These are phyloP conservation scores for Sinocyclocheilus rhinocerous DNA, from an alignment of 2,113 vertebrate species.

Conservation along the genomic window DNA sequence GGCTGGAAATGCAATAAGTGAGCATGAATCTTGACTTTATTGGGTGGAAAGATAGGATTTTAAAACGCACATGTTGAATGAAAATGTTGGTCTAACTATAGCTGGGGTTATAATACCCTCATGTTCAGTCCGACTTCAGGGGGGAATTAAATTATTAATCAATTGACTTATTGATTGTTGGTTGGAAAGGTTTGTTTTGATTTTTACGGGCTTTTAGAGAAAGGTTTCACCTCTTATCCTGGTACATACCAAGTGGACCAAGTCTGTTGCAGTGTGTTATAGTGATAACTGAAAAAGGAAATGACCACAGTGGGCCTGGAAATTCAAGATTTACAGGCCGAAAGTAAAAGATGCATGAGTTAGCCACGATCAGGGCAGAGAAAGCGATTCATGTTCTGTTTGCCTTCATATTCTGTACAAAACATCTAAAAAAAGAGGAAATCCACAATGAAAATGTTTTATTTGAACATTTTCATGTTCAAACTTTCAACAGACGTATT, in stretches of 20 bases:
- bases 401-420: neutral
- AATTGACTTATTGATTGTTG: neutral
- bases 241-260: neutral
- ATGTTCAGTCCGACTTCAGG: neutral
- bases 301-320: neutral
- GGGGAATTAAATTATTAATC: neutral
- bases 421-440: neutral
- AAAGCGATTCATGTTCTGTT: neutral
- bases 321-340: neutral
- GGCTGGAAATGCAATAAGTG: constrained; percentile 44
- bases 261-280: neutral
- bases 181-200: neutral
- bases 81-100: neutral
- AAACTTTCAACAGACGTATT: neutral
- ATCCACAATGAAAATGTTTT: neutral
- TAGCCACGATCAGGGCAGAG: neutral
- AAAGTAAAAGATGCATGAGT: neutral
- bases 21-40: constrained; percentile 21
- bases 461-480: neutral
- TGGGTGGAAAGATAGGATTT: neutral
- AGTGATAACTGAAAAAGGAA: neutral
- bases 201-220: neutral
- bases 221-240: neutral
- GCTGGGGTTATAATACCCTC: neutral
- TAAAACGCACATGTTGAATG: neutral